A percentile compares a stretch with the other conserved stretches of the same genome.
Conservation (phyloP, 1,140 invertebrate species). For the Heliothis virescens region DNA sequence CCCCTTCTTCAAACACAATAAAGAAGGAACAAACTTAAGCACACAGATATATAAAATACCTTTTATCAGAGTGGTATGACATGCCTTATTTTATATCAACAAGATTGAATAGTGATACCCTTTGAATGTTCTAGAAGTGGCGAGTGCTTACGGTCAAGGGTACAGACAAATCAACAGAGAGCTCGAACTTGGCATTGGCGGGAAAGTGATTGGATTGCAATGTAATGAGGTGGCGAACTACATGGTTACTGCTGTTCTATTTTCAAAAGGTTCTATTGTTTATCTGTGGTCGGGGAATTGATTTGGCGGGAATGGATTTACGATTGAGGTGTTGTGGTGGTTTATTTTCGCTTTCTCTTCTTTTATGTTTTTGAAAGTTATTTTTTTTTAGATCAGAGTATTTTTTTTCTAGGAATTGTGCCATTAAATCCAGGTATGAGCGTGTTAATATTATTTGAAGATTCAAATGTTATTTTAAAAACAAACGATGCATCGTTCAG, state of each 20-base stretch:
- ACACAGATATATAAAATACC: too few species aligned
- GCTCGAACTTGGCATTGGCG: slow-evolving; percentile 78
- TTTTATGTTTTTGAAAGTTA: not conserved
- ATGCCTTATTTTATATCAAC: not conserved
- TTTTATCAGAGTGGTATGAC: too few species aligned
- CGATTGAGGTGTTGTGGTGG: slow-evolving; percentile 5
- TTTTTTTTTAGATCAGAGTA: not conserved
- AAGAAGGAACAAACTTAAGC: not conserved
- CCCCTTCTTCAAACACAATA: not conserved
- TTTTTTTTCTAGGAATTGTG: not conserved
- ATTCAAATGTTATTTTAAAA: too few species aligned
- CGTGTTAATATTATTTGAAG: too few species aligned
- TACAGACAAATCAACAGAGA: slow-evolving; percentile 77
- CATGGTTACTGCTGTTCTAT: not conserved
- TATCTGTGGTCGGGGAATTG: slow-evolving; percentile 16
- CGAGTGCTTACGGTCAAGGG: slow-evolving; percentile 69
- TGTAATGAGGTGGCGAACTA: slow-evolving; percentile 60
- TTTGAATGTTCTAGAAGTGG: not conserved
- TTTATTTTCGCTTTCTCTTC: not conserved
- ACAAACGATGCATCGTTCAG: too few species aligned
- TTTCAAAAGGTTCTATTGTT: slow-evolving; percentile 6
- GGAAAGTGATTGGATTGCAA: slow-evolving; percentile 68
- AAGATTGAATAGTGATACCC: slow-evolving; percentile 14
- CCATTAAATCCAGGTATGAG: too few species aligned
- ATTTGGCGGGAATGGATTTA: slow-evolving; percentile 1